A percentile compares a stretch with the other conserved stretches of the same genome.
phyloP scores from a whole-genome alignment of 92 coral and sea anemone genomes.

The Palythoa caribaeorum region DNA sequence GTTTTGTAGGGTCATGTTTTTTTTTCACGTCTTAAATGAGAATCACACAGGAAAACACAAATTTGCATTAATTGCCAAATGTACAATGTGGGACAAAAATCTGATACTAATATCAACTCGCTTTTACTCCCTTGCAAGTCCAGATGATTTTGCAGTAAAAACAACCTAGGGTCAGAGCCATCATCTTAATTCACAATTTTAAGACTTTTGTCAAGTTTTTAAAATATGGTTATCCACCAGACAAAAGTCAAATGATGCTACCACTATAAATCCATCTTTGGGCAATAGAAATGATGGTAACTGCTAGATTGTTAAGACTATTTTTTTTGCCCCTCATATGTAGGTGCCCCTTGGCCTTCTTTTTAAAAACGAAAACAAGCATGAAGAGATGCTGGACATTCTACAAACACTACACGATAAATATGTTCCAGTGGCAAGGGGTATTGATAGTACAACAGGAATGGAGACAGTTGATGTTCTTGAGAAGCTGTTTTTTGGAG shows the following conservation, averaged over 20 bases:
- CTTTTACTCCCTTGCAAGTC: not conserved
- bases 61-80: not conserved
- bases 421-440: constrained; percentile 57
- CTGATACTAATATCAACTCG: not conserved
- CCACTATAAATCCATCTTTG: constrained; percentile 2
- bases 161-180: not conserved
- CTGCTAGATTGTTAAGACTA: not conserved
- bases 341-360: constrained; percentile 70
- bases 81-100: not conserved
- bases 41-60: not conserved
- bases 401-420: constrained; percentile 57
- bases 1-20: not conserved
- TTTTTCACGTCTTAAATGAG: not conserved
- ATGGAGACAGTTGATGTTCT: constrained; percentile 25
- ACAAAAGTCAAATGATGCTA: not conserved
- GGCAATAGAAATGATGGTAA: not conserved
- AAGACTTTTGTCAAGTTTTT: not conserved
- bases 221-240: not conserved
- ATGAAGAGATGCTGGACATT: constrained; percentile 71
- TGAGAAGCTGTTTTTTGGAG: constrained; percentile 63
- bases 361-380: constrained; percentile 67
- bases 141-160: not conserved
- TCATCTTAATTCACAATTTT: not conserved
- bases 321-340: not conserved
- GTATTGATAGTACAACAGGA: constrained; percentile 24